A percentile compares a stretch with the other conserved stretches of the same genome.
Evolutionary conservation across 2,797 vertebrate genomes (phyloP).

Genomic region (Leucoraja ocellata): DNA sequence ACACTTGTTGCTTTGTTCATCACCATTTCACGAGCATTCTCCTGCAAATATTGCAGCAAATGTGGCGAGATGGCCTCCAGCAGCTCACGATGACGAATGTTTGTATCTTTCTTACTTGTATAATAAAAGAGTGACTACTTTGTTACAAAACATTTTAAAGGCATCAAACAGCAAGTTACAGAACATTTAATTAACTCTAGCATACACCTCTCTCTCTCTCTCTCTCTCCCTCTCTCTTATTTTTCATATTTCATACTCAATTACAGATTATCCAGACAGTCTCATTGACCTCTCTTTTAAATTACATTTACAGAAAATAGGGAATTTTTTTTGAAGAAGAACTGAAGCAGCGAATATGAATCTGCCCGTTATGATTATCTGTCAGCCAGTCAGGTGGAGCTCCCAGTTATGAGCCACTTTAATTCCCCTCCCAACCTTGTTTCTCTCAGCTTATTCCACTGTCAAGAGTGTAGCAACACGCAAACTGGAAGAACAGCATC

Average conservation of each 20-base stretch:
- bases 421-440: too few relatives aligned
- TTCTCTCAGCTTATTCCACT: too few relatives aligned
- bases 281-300: background rate
- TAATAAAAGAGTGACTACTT: slow-evolving; percentile 38
- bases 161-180: background rate
- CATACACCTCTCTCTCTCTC: background rate
- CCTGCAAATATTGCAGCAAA: slow-evolving; percentile 68
- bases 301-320: background rate
- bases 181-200: background rate
- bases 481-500: too few relatives aligned
- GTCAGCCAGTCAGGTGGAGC: too few relatives aligned
- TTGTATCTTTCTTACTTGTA: slow-evolving; percentile 79
- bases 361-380: too few relatives aligned
- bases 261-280: background rate
- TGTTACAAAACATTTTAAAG: background rate
- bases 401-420: too few relatives aligned
- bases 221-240: background rate
- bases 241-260: background rate
- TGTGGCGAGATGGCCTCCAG: slow-evolving; percentile 74
- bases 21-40: slow-evolving; percentile 67
- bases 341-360: background rate
- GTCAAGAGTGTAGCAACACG: too few relatives aligned
- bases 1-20: slow-evolving; percentile 73
- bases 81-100: slow-evolving; percentile 68
- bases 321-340: too few relatives aligned